Conservation (phyloP, 2,888 invertebrate genomes). For the Drosophila neonasuta region DNA sequence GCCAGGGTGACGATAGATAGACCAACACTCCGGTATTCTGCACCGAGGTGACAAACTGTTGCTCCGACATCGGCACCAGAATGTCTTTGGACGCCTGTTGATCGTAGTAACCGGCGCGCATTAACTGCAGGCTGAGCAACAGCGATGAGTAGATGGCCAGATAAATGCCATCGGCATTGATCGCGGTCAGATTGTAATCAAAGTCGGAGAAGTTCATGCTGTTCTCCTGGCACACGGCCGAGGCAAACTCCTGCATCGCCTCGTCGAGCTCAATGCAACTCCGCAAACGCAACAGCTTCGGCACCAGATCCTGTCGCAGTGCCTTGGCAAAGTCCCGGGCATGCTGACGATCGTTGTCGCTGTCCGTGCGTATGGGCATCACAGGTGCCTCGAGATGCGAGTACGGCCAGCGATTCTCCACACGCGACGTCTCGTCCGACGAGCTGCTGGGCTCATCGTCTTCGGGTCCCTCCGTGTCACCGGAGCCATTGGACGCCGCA, state of each 20-base stretch:
- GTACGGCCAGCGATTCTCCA: conserved; percentile 82
- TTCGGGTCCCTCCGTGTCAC: conserved; percentile 88
- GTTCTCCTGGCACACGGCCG: conserved; percentile 92
- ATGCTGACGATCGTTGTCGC: conserved; percentile 93
- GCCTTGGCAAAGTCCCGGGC: conserved; percentile 92
- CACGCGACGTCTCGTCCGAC: conserved; percentile 81
- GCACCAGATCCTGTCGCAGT: conserved; percentile 88
- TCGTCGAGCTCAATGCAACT: conserved; percentile 95
- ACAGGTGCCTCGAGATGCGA: conserved; percentile 82
- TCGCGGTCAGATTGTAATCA: conserved; percentile 86
- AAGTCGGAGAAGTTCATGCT: conserved; percentile 82
- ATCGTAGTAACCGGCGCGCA: conserved; percentile 90
- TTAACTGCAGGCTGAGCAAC: conserved; percentile 90
- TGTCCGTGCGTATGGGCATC: conserved; percentile 84
- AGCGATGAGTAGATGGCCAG: conserved; percentile 94
- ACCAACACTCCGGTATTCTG: conserved; percentile 96
- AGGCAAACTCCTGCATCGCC: conserved; percentile 95
- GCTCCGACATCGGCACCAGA: conserved; percentile 87
- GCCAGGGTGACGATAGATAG: conserved; percentile 96
- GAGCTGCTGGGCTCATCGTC: conserved; percentile 83
- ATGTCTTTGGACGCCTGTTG: conserved; percentile 83
- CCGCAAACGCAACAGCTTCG: conserved; percentile 88
- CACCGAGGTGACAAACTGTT: conserved; percentile 95
- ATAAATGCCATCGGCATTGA: conserved; percentile 98
- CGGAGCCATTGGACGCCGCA: conserved; percentile 90